A percentile compares a stretch with the other conserved stretches of the same genome.
Evolutionary conservation across 2,888 invertebrate genomes (phyloP).

Genomic region (Chrysomela aeneicollis): DNA sequence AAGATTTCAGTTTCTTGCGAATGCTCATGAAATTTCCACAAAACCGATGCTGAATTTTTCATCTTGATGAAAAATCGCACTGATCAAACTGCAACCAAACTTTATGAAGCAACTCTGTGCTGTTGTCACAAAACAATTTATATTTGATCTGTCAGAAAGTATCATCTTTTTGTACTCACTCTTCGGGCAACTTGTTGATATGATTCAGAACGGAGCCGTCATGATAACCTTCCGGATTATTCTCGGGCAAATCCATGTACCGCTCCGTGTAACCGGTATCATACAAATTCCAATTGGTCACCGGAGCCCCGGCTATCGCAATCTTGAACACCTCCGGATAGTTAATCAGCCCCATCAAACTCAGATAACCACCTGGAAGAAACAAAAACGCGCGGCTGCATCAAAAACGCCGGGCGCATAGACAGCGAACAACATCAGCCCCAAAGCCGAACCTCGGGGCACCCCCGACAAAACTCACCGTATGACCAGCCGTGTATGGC

Average conservation of each 20-base stretch:
- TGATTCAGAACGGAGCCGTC: constrained; percentile 86
- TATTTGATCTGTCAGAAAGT: no score
- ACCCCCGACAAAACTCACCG: constrained; percentile 72
- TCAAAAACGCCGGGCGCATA: neutral
- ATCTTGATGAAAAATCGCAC: no score
- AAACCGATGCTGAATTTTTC: no score
- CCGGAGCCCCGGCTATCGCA: constrained; percentile 96
- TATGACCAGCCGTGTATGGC: constrained; percentile 99
- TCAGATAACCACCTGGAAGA: constrained; percentile 83
- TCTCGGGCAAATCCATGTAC: constrained; percentile 89
- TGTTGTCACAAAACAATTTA: no score
- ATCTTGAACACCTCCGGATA: constrained; percentile 94
- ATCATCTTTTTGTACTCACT: constrained; percentile 79
- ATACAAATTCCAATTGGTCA: constrained; percentile 96
- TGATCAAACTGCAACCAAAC: no score
- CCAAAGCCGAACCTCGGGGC: no score
- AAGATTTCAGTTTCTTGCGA: no score
- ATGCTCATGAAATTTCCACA: no score
- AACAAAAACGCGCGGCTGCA: neutral
- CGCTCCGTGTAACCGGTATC: constrained; percentile 99
- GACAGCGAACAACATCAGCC: no score
- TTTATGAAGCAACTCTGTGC: no score
- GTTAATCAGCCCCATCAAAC: constrained; percentile 92
- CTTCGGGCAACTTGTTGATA: constrained; percentile 88
- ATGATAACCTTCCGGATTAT: constrained; percentile 80